These are phyloP conservation scores for Helarctos malayanus DNA, from an alignment of 2,797 vertebrate genomes.

Conservation along the genomic window DNA sequence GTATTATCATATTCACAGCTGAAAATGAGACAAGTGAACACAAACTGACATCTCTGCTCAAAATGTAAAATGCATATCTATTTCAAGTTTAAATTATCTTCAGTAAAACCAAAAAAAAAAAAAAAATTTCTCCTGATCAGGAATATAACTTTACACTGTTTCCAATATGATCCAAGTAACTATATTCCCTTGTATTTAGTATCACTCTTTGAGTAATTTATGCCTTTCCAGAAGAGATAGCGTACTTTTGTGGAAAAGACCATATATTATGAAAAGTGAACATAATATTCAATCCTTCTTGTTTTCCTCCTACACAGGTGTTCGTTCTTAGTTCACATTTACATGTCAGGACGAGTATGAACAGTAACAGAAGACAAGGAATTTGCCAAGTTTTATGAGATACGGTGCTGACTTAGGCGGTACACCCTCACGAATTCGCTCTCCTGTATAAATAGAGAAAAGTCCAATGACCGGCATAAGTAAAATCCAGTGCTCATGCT, in stretches of 20 bases:
- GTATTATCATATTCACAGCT: not conserved
- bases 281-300: not conserved
- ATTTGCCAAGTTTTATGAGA: not conserved
- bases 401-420: not conserved
- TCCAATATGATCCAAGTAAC: not conserved
- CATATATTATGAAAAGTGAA: not conserved
- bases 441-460: not conserved
- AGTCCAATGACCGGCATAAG: not conserved
- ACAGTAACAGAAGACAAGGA: not conserved
- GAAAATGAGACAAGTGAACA: conserved; percentile 59
- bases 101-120: conserved; percentile 20
- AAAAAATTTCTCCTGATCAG: not conserved
- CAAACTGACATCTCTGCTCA: conserved; percentile 19
- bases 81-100: conserved; percentile 44
- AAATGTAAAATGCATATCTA: not conserved
- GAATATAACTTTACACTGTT: not conserved
- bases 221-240: not conserved
- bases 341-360: not conserved
- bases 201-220: conserved; percentile 18
- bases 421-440: not conserved
- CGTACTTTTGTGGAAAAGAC: not conserved
- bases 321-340: conserved; percentile 20
- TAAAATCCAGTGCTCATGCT: not conserved
- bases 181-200: not conserved
- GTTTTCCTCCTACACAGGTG: not conserved